A percentile compares a stretch with the other conserved stretches of the same genome.
Evolutionary conservation across 2,888 invertebrate genomes (phyloP).

Genomic region (Myopa tessellatipennis): DNA sequence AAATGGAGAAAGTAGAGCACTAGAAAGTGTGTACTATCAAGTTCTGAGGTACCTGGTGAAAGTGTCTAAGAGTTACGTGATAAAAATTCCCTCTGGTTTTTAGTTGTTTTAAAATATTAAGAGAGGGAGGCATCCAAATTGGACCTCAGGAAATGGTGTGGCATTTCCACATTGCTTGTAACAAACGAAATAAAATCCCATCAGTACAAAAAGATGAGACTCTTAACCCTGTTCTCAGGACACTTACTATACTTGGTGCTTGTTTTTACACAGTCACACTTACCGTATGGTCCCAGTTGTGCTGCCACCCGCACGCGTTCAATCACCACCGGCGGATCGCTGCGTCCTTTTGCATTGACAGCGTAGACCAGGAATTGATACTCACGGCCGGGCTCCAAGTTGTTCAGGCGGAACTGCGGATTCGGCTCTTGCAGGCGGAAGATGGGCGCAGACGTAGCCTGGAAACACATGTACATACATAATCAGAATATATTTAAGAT

Average conservation of each 20-base stretch:
- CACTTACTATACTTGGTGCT: not conserved
- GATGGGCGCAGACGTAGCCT: slow-evolving; percentile 72
- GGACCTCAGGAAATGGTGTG: too few relatives aligned
- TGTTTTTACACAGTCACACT: not conserved
- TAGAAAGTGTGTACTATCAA: too few relatives aligned
- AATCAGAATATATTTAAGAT: not conserved
- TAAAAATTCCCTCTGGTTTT: too few relatives aligned
- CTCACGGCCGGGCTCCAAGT: slow-evolving; percentile 79
- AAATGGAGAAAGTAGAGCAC: too few relatives aligned
- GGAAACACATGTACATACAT: slow-evolving; percentile 45
- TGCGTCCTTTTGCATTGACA: slow-evolving; percentile 83
- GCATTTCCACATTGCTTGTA: too few relatives aligned
- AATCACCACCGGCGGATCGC: slow-evolving; percentile 79
- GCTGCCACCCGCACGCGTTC: slow-evolving; percentile 69
- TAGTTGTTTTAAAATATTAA: too few relatives aligned
- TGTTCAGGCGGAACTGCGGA: slow-evolving; percentile 79
- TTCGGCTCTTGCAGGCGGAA: slow-evolving; percentile 74
- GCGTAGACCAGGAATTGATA: slow-evolving; percentile 86
- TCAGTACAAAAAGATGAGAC: not conserved
- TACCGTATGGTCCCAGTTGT: slow-evolving; percentile 68
- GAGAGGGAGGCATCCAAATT: too few relatives aligned
- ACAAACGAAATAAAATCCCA: too few relatives aligned
- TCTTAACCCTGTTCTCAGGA: not conserved
- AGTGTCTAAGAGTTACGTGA: too few relatives aligned
- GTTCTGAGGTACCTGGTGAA: too few relatives aligned